phyloP scores from a whole-genome alignment of 1,140 invertebrate species.

The Bombus superbus region DNA sequence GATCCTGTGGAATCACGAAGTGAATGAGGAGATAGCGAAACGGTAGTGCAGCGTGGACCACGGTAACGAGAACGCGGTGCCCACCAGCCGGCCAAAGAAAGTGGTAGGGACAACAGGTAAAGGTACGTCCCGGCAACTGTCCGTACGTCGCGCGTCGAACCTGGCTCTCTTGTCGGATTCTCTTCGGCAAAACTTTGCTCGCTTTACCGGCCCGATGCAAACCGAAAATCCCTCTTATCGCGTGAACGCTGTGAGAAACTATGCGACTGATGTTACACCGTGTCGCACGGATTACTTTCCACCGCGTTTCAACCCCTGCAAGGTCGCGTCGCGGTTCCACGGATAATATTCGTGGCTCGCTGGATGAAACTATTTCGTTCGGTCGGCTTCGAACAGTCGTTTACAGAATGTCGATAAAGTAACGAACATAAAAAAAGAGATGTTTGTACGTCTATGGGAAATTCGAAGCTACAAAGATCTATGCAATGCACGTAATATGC shows the following conservation, averaged over 20 bases:
- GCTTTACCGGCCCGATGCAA: neutral
- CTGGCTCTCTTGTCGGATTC: slow-evolving; percentile 42
- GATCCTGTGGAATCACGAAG: slow-evolving; percentile 60
- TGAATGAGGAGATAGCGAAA: slow-evolving; percentile 72
- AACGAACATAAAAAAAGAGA: too few relatives aligned
- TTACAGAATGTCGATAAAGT: too few relatives aligned
- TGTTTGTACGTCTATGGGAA: too few relatives aligned
- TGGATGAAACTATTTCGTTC: neutral
- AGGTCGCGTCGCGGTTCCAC: neutral
- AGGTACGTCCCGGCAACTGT: slow-evolving; percentile 24
- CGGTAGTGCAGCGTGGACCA: slow-evolving; percentile 74
- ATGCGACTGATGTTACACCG: neutral
- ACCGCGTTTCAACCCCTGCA: neutral
- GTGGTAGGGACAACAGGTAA: slow-evolving; percentile 48
- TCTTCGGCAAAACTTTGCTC: slow-evolving; percentile 55
- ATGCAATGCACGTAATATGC: too few relatives aligned
- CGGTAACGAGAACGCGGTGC: slow-evolving; percentile 60
- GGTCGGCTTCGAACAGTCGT: too few relatives aligned
- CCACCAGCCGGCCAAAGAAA: slow-evolving; percentile 40
- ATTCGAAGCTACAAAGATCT: too few relatives aligned
- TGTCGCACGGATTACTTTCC: neutral
- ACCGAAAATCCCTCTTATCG: neutral
- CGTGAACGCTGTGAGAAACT: too few relatives aligned
- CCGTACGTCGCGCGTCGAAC: neutral
- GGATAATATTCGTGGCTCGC: too few relatives aligned